Evolutionary conservation across 1,140 invertebrate genomes (phyloP), one percentile per base, ranked within the genome.

Genomic region (Micrasema minimum): DNA sequence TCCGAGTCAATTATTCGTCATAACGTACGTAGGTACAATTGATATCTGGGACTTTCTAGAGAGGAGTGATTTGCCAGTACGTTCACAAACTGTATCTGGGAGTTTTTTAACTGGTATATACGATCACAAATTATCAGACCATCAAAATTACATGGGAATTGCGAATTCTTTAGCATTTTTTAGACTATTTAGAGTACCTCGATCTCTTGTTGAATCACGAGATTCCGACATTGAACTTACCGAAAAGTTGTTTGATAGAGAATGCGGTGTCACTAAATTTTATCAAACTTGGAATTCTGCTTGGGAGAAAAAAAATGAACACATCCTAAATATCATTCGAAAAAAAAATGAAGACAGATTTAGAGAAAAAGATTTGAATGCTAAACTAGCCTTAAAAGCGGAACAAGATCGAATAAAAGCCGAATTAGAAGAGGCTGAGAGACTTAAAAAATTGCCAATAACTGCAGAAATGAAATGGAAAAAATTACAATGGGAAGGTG

Each of bases 141-240:
- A 79, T 80, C 3, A 80, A 84, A 74, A 85, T 86, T 75, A 81
- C 9, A 80, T 87, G 12, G 86, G 84, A 16, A 83, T 88, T 26
- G 85, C 83, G 31, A 88, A 90, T 76, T 85, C 83, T 37, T 89
- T 88, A 72, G 88, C 88, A 10, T 85, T 86, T 41, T 85, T 90
- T 18, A 82, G 88, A 68, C 84, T 89, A 77, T 88, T 88, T 50
- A 80, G 83, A 50, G 75, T 86, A 57, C 88, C 88, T 0, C 74
- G 76, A 51, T 78, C 79, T 77, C 85, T 87, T 80, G 81, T 80
- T 78, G 76, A 43, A 37, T 12, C 79, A 43, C 77, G 80, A 72
- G 80, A 78, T 69, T 50, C 75, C 3, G 64, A 84, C 67, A 65
- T 74, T 37, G 69, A 64, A 11, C 75, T 79, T n/a, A 77, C 80